Evolutionary conservation across 2,797 vertebrate species (phyloP).

Genomic region (Ctenopoma kingsleyae): DNA sequence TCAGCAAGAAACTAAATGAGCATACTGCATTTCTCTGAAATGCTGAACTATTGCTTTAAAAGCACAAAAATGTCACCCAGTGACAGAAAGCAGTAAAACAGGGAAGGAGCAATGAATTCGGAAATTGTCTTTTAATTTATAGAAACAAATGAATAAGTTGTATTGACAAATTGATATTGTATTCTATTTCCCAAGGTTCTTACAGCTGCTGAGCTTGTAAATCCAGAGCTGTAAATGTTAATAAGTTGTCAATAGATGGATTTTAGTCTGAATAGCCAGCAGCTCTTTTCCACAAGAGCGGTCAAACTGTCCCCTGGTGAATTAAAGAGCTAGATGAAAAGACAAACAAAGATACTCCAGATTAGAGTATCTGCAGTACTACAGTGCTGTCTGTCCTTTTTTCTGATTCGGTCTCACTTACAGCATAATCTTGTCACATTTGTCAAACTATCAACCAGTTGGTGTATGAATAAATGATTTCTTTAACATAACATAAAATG

Average conservation of each 20-base stretch:
- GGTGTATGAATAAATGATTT: no score
- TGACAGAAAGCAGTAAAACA: background rate
- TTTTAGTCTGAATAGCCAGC: conserved; percentile 26
- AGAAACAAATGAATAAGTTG: conserved; percentile 15
- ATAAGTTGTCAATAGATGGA: conserved; percentile 50
- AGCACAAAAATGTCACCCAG: background rate
- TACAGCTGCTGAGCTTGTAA: conserved; percentile 37
- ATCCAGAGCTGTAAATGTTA: conserved; percentile 39
- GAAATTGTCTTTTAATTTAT: conserved; percentile 3
- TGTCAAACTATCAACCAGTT: no score
- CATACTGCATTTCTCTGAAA: background rate
- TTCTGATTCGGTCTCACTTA: no score
- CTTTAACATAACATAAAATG: no score
- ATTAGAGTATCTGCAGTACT: no score
- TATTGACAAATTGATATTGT: conserved; percentile 11
- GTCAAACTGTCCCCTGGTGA: conserved; percentile 18
- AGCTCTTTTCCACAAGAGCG: conserved; percentile 25
- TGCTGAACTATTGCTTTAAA: background rate
- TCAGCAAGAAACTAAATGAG: background rate
- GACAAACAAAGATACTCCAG: background rate
- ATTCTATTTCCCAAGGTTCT: conserved; percentile 12
- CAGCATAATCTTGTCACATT: no score
- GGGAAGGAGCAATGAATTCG: background rate
- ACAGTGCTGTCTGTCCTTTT: no score
- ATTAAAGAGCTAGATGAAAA: conserved; percentile 10